Conservation (phyloP, 2,888 invertebrate species). For the Nymphalis urticae region DNA sequence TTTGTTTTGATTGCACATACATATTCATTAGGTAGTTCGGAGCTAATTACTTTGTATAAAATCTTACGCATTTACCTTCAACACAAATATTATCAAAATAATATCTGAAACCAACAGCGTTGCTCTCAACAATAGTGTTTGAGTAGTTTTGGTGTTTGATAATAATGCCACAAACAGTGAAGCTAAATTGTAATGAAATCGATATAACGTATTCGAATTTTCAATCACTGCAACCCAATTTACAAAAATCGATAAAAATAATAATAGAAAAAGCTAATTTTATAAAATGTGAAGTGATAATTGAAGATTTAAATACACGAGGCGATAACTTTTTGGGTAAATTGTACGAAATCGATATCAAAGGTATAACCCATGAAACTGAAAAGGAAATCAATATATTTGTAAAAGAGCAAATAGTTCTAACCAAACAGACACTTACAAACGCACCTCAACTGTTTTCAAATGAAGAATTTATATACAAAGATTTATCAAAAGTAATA, state of each 20-base stretch:
- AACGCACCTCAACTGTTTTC: constrained; percentile 43
- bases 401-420: constrained; percentile 44
- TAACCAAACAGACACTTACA: not conserved
- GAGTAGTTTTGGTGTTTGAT: no score
- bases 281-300: not conserved
- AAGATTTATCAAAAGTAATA: constrained; percentile 44
- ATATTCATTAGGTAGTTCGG: no score
- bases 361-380: constrained; percentile 48
- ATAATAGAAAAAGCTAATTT: not conserved
- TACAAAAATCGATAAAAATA: not conserved
- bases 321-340: constrained; percentile 54
- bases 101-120: no score
- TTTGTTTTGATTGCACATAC: no score
- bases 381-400: constrained; percentile 53
- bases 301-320: constrained; percentile 43
- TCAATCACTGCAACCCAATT: not conserved
- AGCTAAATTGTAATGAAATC: no score
- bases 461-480: constrained; percentile 50
- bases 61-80: no score
- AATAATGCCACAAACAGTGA: no score
- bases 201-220: no score
- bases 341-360: constrained; percentile 51
- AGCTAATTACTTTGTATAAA: no score
- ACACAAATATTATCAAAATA: no score
- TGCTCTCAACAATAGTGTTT: no score